Percentiles rank a stretch among this genome's conserved stretches.
These are phyloP conservation scores for Myopa testacea DNA, from an alignment of 2,888 invertebrate species.

Conservation along the genomic window DNA sequence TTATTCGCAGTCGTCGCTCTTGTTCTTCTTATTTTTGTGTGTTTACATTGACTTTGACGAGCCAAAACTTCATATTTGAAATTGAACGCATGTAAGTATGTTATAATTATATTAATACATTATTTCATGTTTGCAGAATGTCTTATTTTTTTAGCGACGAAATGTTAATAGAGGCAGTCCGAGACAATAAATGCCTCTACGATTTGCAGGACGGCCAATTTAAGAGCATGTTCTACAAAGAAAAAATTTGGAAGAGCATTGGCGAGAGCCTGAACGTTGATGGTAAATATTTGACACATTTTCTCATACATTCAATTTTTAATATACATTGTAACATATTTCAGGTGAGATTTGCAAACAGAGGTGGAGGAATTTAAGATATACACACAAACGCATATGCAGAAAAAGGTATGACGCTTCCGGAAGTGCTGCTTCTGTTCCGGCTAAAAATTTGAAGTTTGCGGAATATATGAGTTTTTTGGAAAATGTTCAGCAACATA, in stretches of 20 bases:
- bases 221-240: background rate
- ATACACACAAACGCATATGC: background rate
- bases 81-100: background rate
- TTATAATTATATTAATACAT: background rate
- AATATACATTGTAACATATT: too few species aligned
- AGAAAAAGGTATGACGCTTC: background rate
- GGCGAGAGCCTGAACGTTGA: conserved; percentile 12
- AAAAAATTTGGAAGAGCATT: background rate
- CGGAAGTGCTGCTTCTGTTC: background rate
- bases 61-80: background rate
- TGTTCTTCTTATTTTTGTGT: background rate
- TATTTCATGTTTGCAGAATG: conserved; percentile 1
- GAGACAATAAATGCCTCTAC: background rate
- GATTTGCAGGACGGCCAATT: background rate
- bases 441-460: background rate
- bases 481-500: background rate
- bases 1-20: background rate
- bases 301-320: background rate
- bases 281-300: background rate
- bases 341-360: background rate
- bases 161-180: background rate
- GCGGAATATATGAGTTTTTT: background rate
- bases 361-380: conserved; percentile 1
- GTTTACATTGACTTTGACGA: too few species aligned
- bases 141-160: background rate